Base-by-base conservation (phyloP, 1,140 invertebrate genomes). In the Zaprionus vittiger region DNA sequence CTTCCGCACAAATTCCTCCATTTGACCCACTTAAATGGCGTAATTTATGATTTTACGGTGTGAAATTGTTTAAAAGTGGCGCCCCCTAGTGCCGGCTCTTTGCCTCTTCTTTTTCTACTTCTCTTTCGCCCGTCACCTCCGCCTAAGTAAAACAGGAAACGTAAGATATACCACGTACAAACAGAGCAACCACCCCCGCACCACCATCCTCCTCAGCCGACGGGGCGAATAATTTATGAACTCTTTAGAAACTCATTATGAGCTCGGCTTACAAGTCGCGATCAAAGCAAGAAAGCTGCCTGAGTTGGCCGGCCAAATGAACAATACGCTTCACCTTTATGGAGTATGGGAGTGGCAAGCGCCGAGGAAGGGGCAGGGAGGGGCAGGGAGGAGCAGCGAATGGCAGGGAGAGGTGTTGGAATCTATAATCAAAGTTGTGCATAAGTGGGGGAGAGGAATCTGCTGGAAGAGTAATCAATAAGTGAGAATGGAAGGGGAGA, bases 1-100 rank as follows among this genome's bases (percentile, higher is more conserved):
- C 77, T 91, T 91, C 89, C 83, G 89, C 89, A 91, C 83, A 91
- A 91, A 91, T 91, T 85, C 89, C 84, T 87, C 89, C 83, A 91
- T 91, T 91, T 91, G 89, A 91, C 89, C 89, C 89, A 91, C 85
- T 89, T 89, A 91, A 89, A 85, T 90, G 85, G 79, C 81, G 85
- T 89, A 89, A 89, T 89, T 89, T 90, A 89, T 89, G 85, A 89
- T 84, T 89, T 90, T 85, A 77, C 83, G 82, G 85, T 90, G 85
- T 85, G 85, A 89, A 89, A 84, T 84, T 75, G 70, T 81, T 80
- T 79, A 75, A 82, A 87, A 86, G 75, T 85, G 68, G 68, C 71
- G 56, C 75, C 79, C 78, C 70, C 75, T 77, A 65, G 71, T 44
- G 70, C 22, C 70, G 41, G 17, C 60, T 44, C 37, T 56, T 41